Percentiles rank a stretch among this genome's conserved stretches.
Evolutionary conservation across 2,888 invertebrate species (phyloP).

Genomic region (Dicyrtoma fusca): DNA sequence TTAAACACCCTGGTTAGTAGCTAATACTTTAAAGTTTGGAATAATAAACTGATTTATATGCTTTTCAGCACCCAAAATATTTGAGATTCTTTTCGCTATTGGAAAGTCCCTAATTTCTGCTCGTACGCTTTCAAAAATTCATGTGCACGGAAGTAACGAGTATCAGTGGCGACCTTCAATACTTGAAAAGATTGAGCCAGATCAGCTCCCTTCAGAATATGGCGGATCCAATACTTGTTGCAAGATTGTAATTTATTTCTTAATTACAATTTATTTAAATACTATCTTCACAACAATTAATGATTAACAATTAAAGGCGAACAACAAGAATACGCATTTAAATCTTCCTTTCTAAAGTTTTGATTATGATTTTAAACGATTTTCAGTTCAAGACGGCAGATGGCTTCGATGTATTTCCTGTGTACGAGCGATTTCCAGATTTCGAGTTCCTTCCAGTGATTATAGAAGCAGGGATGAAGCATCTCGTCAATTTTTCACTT

Average conservation of each 20-base stretch:
- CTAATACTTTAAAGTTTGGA: too few relatives aligned
- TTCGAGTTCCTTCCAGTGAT: constrained; percentile 18
- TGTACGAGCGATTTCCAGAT: constrained; percentile 2
- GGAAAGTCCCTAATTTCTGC: constrained; percentile 35
- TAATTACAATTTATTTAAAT: too few relatives aligned
- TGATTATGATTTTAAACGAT: neutral
- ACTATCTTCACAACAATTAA: too few relatives aligned
- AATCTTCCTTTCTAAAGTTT: too few relatives aligned
- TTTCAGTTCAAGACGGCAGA: constrained; percentile 9
- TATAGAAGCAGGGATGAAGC: constrained; percentile 26
- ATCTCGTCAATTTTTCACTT: neutral
- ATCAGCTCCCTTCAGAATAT: constrained; percentile 27
- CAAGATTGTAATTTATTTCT: constrained; percentile 1
- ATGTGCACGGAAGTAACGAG: constrained; percentile 28
- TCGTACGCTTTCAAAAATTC: constrained; percentile 30
- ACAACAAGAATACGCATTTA: too few relatives aligned
- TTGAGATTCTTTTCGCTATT: constrained; percentile 36
- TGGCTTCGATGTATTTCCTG: constrained; percentile 12
- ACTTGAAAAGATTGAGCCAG: constrained; percentile 27
- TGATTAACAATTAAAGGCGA: too few relatives aligned
- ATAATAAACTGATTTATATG: neutral
- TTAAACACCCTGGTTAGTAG: too few relatives aligned
- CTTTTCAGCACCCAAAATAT: constrained; percentile 32
- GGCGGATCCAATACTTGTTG: constrained; percentile 29
- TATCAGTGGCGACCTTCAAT: constrained; percentile 27